phyloP scores from a whole-genome alignment of 2,888 invertebrate species.

The Elmis aenea region DNA sequence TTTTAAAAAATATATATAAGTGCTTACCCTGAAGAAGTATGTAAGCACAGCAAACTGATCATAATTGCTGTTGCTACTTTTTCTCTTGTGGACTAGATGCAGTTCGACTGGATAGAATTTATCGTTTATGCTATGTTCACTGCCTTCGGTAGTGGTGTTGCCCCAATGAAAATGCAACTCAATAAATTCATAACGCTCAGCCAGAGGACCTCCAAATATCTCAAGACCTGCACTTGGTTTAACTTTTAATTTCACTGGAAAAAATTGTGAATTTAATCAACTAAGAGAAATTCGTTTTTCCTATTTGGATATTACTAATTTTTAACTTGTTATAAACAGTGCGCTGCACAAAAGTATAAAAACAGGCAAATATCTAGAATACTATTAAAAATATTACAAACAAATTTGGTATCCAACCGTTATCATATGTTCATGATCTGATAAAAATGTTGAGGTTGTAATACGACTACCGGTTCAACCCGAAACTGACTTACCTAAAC shows the following conservation, averaged over 20 bases:
- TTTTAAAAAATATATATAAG: neutral
- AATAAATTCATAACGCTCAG: slow-evolving; percentile 6
- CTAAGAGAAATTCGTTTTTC: too few relatives aligned
- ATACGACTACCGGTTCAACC: too few relatives aligned
- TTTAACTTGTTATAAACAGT: too few relatives aligned
- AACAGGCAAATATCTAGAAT: too few relatives aligned
- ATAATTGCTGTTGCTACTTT: neutral
- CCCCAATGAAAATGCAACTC: slow-evolving; percentile 16
- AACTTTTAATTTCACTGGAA: slow-evolving; percentile 7
- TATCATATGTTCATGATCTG: too few relatives aligned
- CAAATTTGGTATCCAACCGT: too few relatives aligned
- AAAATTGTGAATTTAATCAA: too few relatives aligned
- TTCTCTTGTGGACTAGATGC: slow-evolving; percentile 10
- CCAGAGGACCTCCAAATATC: slow-evolving; percentile 6
- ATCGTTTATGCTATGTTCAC: slow-evolving; percentile 11
- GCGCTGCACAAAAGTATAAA: too few relatives aligned
- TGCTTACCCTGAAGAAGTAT: slow-evolving; percentile 10
- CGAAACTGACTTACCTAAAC: too few relatives aligned
- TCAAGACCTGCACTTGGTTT: neutral
- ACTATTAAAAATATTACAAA: too few relatives aligned
- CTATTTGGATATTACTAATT: too few relatives aligned
- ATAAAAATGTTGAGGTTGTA: too few relatives aligned
- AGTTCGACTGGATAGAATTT: slow-evolving; percentile 11
- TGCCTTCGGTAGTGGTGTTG: slow-evolving; percentile 5
- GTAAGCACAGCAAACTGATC: slow-evolving; percentile 6